A percentile compares a stretch with the other conserved stretches of the same genome.
These are phyloP conservation scores for Melanotaenia boesemani DNA, from an alignment of 2,797 vertebrate species.

Conservation along the genomic window DNA sequence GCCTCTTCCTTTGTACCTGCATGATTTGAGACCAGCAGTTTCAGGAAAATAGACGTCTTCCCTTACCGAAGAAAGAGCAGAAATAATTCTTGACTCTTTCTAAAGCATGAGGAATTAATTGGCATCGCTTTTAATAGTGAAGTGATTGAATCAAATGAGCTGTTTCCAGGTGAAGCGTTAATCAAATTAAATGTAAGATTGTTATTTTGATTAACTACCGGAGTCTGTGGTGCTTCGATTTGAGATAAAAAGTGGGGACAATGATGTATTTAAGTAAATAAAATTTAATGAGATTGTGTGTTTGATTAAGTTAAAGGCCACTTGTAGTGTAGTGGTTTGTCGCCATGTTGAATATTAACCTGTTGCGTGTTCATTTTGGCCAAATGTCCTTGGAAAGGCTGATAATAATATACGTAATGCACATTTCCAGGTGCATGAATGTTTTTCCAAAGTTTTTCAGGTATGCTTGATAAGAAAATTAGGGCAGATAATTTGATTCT, in stretches of 20 bases:
- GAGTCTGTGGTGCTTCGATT: not conserved
- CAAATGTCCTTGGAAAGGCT: not conserved
- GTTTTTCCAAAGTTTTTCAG: not conserved
- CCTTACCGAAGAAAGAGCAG: slow-evolving; percentile 18
- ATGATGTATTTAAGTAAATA: not conserved
- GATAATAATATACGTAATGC: slow-evolving; percentile 11
- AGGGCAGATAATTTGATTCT: slow-evolving; percentile 8
- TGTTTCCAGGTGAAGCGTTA: not conserved
- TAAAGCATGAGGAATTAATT: not conserved
- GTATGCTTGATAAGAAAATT: slow-evolving; percentile 26
- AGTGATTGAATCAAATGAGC: not conserved
- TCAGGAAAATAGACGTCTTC: slow-evolving; percentile 18
- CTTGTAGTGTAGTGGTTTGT: not conserved
- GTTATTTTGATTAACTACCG: not conserved
- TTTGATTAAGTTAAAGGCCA: not conserved
- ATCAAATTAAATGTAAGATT: not conserved
- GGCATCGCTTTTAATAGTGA: not conserved
- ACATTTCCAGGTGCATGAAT: not conserved
- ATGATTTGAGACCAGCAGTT: slow-evolving; percentile 19
- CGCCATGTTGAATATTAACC: not conserved
- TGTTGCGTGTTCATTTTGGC: not conserved
- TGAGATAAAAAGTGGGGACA: not conserved
- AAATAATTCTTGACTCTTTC: slow-evolving; percentile 29
- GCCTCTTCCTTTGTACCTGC: slow-evolving; percentile 29
- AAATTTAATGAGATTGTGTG: not conserved